Evolutionary conservation across 2,888 invertebrate genomes (phyloP).

Genomic region (Uropetala carovei): DNA sequence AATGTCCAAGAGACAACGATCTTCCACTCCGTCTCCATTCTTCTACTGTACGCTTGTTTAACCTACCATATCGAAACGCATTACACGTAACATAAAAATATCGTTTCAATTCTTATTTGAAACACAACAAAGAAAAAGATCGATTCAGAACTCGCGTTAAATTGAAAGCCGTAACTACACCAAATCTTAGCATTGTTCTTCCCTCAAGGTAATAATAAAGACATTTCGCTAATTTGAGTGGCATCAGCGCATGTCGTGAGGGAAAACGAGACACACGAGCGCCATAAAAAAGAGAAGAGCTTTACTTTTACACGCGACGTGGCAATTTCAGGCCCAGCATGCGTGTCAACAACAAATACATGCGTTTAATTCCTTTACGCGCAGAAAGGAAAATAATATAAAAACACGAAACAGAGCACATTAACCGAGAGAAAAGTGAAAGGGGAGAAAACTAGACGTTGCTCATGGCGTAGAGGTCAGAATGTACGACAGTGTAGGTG

Average conservation of each 20-base stretch:
- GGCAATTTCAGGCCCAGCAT: conserved; percentile 26
- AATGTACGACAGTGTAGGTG: background rate
- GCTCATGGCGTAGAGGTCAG: background rate
- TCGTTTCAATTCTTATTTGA: too few relatives aligned
- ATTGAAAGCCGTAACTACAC: background rate
- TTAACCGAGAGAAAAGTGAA: background rate
- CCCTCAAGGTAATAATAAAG: background rate
- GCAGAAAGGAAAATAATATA: background rate
- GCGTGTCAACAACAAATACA: conserved; percentile 17
- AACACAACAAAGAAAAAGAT: too few relatives aligned
- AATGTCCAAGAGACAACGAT: too few relatives aligned
- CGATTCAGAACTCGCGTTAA: too few relatives aligned
- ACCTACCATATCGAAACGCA: too few relatives aligned
- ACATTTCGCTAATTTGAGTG: conserved; percentile 1
- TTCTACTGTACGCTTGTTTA: too few relatives aligned
- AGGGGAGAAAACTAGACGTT: background rate
- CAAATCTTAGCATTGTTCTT: background rate
- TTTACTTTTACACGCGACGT: conserved; percentile 10
- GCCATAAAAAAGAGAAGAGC: background rate
- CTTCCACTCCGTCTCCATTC: too few relatives aligned
- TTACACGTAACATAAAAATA: too few relatives aligned
- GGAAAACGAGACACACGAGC: conserved; percentile 9
- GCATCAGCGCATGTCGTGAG: background rate
- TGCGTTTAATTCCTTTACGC: background rate
- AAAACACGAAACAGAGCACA: background rate